Evolutionary conservation across 2,888 invertebrate genomes (phyloP).

Genomic region (Eupithecia subumbrata): DNA sequence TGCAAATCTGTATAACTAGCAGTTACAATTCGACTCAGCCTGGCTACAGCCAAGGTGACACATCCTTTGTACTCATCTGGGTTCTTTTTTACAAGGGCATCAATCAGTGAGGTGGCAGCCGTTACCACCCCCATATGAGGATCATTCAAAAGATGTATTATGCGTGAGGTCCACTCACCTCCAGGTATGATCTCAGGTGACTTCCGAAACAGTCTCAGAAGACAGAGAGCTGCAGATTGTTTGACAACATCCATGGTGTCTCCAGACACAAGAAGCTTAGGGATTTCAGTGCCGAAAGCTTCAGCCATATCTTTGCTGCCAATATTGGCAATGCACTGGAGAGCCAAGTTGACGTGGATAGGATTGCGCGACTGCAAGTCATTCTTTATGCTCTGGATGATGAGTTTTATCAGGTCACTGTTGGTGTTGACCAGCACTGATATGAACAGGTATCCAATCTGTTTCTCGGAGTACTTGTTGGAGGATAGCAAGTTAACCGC

Average conservation of each 20-base stretch:
- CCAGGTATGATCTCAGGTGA: conserved; percentile 98
- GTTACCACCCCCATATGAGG: conserved; percentile 99
- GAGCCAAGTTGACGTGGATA: conserved; percentile 98
- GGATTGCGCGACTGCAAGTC: conserved; percentile 98
- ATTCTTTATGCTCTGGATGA: conserved; percentile 99
- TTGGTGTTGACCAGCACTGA: conserved; percentile 99
- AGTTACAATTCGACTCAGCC: conserved; percentile 98
- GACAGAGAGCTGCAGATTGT: conserved; percentile 98
- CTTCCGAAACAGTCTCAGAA: conserved; percentile 96
- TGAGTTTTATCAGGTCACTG: conserved; percentile 99
- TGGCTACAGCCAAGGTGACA: conserved; percentile 98
- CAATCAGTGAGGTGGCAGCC: conserved; percentile 98
- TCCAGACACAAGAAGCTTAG: conserved; percentile 98
- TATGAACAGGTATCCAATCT: conserved; percentile 99
- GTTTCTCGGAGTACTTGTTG: conserved; percentile 99
- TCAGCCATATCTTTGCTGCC: conserved; percentile 99
- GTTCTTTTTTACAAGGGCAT: conserved; percentile 98
- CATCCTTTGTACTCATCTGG: conserved; percentile 99
- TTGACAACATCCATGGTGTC: conserved; percentile 99
- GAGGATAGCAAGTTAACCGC: conserved; percentile 99
- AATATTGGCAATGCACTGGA: conserved; percentile 99
- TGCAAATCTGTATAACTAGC: conserved; percentile 99
- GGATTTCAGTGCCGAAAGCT: conserved; percentile 98
- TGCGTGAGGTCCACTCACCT: conserved; percentile 99
- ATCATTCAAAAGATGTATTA: conserved; percentile 99